Conservation (phyloP, 2,888 invertebrate genomes). For the Agapostemon virescens region DNA sequence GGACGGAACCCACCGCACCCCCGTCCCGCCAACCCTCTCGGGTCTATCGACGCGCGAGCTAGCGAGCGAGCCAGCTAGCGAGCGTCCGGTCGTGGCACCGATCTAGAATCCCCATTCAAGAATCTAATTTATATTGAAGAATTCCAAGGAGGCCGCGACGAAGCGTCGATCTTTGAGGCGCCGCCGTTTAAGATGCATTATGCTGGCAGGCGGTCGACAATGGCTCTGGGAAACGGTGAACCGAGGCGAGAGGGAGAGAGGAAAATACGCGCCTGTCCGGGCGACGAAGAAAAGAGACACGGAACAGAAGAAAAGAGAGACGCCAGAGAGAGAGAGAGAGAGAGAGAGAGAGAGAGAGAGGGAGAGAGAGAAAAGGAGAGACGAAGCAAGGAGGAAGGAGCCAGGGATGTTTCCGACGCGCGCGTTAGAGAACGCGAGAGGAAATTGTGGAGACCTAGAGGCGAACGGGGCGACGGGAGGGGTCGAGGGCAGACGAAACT, state of each 20-base stretch:
- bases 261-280: conserved; percentile 2
- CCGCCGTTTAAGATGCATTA: conserved; percentile 80
- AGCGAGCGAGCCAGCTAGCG: conserved; percentile 5
- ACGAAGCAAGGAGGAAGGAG: conserved; percentile 20
- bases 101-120: conserved; percentile 73
- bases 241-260: conserved; percentile 16
- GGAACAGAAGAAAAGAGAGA: conserved; percentile 14
- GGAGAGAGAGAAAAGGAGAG: no score
- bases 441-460: conserved; percentile 44
- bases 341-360: no score
- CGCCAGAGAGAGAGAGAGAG: no score
- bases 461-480: conserved; percentile 40
- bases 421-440: conserved; percentile 36
- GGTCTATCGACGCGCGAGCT: conserved; percentile 6
- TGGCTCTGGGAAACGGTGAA: conserved; percentile 64
- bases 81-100: conserved; percentile 52
- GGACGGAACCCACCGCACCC: neutral
- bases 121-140: conserved; percentile 80
- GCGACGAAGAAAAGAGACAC: conserved; percentile 19
- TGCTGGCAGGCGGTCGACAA: conserved; percentile 77
- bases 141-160: conserved; percentile 75
- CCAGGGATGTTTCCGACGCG: conserved; percentile 52
- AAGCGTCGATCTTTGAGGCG: conserved; percentile 80
- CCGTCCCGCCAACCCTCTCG: neutral
- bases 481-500: conserved; percentile 65